Conservation (phyloP, 2,113 vertebrate species). For the Sander vitreus region DNA sequence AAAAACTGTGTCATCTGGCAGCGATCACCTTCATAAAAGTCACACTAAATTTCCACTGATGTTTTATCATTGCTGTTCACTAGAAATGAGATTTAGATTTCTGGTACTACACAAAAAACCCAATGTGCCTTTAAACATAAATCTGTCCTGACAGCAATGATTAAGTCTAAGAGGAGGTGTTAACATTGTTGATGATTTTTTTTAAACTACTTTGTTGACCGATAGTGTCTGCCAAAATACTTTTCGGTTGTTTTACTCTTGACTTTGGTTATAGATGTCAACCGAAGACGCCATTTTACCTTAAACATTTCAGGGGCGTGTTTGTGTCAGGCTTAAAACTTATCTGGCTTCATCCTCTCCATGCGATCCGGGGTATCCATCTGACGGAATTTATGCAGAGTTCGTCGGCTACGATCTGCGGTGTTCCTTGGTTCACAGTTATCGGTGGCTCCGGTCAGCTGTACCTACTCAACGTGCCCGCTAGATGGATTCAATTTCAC, state of each 20-base stretch:
- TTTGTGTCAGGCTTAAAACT: too few species aligned
- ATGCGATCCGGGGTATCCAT: too few species aligned
- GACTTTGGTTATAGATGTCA: not conserved
- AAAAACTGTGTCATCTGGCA: slow-evolving; percentile 3
- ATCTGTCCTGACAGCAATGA: slow-evolving; percentile 1
- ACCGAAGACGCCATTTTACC: too few species aligned
- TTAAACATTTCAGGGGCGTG: too few species aligned
- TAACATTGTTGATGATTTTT: not conserved
- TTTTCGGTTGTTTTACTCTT: slow-evolving; percentile 4
- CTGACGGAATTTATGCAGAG: too few species aligned
- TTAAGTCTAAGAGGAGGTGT: not conserved
- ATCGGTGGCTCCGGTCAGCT: too few species aligned
- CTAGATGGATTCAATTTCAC: too few species aligned
- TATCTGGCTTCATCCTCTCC: too few species aligned
- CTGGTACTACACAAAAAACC: not conserved
- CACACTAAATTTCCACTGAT: slow-evolving; percentile 11
- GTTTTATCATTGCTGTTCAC: not conserved
- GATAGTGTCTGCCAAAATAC: not conserved
- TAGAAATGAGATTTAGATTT: slow-evolving; percentile 23
- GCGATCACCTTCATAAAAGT: slow-evolving; percentile 14
- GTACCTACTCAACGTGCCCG: too few species aligned
- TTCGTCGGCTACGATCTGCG: too few species aligned
- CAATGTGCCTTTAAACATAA: slow-evolving; percentile 1
- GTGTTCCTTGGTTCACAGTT: too few species aligned
- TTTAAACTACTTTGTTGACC: not conserved